Base-by-base conservation (phyloP, 64 coral and sea anemone genomes). In the Porites lutea region DNA sequence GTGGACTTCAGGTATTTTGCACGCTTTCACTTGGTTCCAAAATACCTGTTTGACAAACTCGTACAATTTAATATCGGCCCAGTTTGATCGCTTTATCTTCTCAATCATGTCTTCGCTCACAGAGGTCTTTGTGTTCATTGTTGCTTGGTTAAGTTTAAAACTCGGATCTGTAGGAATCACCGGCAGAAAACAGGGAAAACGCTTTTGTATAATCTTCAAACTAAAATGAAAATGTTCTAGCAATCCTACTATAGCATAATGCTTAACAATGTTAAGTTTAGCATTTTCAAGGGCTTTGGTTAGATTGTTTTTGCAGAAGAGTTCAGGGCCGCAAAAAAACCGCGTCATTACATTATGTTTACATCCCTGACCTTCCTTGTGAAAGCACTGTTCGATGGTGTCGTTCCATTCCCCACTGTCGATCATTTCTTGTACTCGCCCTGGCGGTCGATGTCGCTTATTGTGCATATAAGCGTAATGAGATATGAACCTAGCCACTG, bases 251-350 rank as follows among this genome's bases (percentile, higher is more conserved):
- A 74, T 79, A 21, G 82, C 88, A 18, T 95, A 95, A 54, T 88
- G 78, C 1, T 18, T 55, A n/a, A 80, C n/a, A 49, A 95, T 91
- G 57, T 95, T 95, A 2, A 63, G 1, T 23, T 80, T 91, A 23
- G 93, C 93, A 81, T 52, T 85, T 7, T 20, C 18, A 11, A 95
- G 54, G 12, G 93, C 93, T 75, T 82, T 70, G 4, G n/a, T 3
- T 12, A 51, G 78, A 51, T 89, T 89, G 0, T 27, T 95, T 10
- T 74, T 87, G 66, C 93, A 95, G 50, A 79, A 91, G 0, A 48
- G 8, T 8, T 95, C 88, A 3, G 93, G 66, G 4, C 93, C 93
- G 50, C 93, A 95, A 63, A 95, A 95, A 71, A 95, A 91, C 12
- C 93, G 80, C 4, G 93, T 95, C 88, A 95, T 95, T 0, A 68